A percentile compares a stretch with the other conserved stretches of the same genome.
Conservation (phyloP, 2,113 vertebrate genomes). For the Paraplagusia blochii region DNA sequence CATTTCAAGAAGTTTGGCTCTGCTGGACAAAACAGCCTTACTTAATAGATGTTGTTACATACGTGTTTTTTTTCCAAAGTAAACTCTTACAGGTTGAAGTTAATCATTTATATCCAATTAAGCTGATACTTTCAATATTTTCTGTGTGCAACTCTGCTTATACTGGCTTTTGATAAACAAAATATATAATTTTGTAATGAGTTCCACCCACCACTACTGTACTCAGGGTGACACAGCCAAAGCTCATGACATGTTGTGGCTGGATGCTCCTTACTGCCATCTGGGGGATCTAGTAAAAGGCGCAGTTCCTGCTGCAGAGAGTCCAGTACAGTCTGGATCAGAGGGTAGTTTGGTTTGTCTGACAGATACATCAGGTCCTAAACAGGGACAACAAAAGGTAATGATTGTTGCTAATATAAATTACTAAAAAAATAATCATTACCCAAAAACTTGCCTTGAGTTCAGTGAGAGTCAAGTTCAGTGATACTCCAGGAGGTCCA, state of each 20-base stretch:
- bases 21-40: background rate
- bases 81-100: too few relatives aligned
- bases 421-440: too few relatives aligned
- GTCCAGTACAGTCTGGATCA: constrained; percentile 76
- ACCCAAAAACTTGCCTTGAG: constrained; percentile 70
- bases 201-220: constrained; percentile 80
- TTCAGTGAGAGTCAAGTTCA: constrained; percentile 74
- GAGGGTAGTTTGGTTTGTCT: constrained; percentile 72
- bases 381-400: constrained; percentile 1
- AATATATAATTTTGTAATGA: too few relatives aligned
- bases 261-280: constrained; percentile 80
- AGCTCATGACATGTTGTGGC: constrained; percentile 87
- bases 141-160: too few relatives aligned
- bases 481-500: constrained; percentile 69
- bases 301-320: constrained; percentile 76
- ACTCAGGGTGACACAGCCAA: constrained; percentile 79
- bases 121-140: too few relatives aligned
- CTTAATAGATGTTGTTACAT: background rate
- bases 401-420: too few relatives aligned
- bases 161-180: too few relatives aligned
- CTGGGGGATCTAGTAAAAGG: constrained; percentile 77
- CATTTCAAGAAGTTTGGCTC: constrained; percentile 2
- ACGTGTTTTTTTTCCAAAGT: too few relatives aligned
- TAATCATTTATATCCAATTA: too few relatives aligned
- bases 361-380: constrained; percentile 79